Percentiles rank a stretch among this genome's conserved stretches.
phyloP scores from a whole-genome alignment of 2,888 invertebrate genomes.

The Eupelmus urozonus region DNA sequence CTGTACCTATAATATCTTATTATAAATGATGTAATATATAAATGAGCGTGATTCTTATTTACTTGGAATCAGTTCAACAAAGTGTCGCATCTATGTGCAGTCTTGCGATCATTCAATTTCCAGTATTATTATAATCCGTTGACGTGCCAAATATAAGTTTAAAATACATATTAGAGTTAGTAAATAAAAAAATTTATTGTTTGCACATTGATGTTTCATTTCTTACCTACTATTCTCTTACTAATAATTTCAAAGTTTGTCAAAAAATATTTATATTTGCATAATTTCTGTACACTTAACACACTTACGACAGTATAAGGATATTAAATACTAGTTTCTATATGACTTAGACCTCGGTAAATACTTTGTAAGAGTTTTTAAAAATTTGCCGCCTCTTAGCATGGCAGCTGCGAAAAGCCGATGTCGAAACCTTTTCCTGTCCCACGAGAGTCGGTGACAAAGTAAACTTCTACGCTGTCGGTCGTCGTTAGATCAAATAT shows the following conservation, averaged over 20 bases:
- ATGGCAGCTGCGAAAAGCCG: slow-evolving; percentile 73
- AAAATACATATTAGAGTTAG: slow-evolving; percentile 26
- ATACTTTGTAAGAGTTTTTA: slow-evolving; percentile 5
- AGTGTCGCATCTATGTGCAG: background rate
- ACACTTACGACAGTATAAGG: slow-evolving; percentile 25
- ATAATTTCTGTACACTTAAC: slow-evolving; percentile 21
- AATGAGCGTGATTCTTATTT: slow-evolving; percentile 8
- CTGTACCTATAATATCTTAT: too few relatives aligned
- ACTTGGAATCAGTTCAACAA: slow-evolving; percentile 4
- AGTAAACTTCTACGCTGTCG: slow-evolving; percentile 73
- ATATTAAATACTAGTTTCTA: slow-evolving; percentile 25
- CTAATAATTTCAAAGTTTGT: background rate
- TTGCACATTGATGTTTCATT: slow-evolving; percentile 38
- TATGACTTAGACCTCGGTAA: background rate
- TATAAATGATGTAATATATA: slow-evolving; percentile 19
- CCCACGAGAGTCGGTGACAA: slow-evolving; percentile 73
- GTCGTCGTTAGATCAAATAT: slow-evolving; percentile 69
- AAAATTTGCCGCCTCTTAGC: slow-evolving; percentile 61
- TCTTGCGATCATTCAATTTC: background rate
- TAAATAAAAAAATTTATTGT: slow-evolving; percentile 49
- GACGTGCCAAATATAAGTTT: slow-evolving; percentile 34
- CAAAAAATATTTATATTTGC: slow-evolving; percentile 39
- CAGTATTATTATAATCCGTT: slow-evolving; percentile 34
- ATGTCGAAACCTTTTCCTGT: slow-evolving; percentile 77
- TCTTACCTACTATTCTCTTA: background rate